Percentiles rank a stretch among this genome's conserved stretches.
Evolutionary conservation across 2,113 vertebrate genomes (phyloP).

Genomic region (Baryphthengus martii): DNA sequence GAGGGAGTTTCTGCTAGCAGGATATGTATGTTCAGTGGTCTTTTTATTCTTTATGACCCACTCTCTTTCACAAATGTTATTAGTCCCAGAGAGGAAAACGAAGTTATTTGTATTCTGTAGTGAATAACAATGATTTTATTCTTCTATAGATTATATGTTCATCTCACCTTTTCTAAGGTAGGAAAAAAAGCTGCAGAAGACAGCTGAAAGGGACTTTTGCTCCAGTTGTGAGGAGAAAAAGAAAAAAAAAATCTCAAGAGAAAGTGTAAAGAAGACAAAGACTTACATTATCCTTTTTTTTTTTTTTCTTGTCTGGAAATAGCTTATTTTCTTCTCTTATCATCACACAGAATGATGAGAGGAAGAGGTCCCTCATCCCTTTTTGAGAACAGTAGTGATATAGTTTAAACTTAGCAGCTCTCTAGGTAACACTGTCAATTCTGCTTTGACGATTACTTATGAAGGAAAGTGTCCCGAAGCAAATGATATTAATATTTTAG

Average conservation of each 20-base stretch:
- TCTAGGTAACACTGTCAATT: constrained; percentile 7
- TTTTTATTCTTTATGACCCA: neutral
- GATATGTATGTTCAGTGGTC: neutral
- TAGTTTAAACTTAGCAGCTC: constrained; percentile 3
- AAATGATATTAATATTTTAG: constrained; percentile 26
- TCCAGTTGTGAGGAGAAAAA: neutral
- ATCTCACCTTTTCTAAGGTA: neutral
- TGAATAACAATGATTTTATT: neutral
- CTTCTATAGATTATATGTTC: neutral
- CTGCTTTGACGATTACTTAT: constrained; percentile 22
- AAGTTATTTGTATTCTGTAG: neutral
- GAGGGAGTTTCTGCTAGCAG: neutral
- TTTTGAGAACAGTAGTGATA: neutral
- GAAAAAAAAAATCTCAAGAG: neutral
- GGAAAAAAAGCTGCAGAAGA: neutral
- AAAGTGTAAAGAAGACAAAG: neutral
- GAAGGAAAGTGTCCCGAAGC: constrained; percentile 29
- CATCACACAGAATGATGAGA: neutral
- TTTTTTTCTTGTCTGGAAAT: neutral
- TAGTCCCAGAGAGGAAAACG: neutral
- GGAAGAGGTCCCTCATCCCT: neutral
- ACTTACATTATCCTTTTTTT: neutral
- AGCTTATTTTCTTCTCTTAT: neutral
- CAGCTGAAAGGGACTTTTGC: neutral
- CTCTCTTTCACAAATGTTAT: neutral